Percentiles rank a stretch among this genome's conserved stretches.
phyloP scores from a whole-genome alignment of 2,113 vertebrate genomes.

The Diphyllodes magnificus region DNA sequence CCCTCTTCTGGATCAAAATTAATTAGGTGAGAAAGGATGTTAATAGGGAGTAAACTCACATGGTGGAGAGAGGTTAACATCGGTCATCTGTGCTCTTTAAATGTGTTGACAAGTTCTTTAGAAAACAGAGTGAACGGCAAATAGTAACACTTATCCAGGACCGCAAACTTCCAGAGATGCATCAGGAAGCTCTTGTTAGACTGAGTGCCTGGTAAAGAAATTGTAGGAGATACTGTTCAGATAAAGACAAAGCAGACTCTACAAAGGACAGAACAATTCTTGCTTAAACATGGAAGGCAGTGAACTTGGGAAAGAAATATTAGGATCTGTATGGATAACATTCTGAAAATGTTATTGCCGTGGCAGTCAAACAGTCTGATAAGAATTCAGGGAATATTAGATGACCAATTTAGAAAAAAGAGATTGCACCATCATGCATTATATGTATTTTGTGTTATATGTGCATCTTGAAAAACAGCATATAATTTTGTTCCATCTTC shows the following conservation, averaged over 20 bases:
- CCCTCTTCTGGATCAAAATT: not conserved
- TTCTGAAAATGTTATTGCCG: not conserved
- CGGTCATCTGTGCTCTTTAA: not conserved
- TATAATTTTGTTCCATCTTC: not conserved
- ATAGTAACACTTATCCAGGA: not conserved
- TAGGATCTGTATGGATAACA: not conserved
- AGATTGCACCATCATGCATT: not conserved
- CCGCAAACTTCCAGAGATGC: not conserved
- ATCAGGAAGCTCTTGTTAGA: not conserved
- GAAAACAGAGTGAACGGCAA: not conserved
- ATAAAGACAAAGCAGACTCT: not conserved
- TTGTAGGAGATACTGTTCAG: not conserved
- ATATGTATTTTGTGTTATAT: not conserved
- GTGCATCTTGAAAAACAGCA: not conserved
- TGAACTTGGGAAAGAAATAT: not conserved
- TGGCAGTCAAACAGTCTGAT: not conserved
- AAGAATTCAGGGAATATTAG: not conserved
- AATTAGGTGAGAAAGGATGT: not conserved
- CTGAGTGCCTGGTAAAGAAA: not conserved
- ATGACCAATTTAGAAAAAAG: not conserved
- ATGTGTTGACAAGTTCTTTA: not conserved
- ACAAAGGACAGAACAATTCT: not conserved
- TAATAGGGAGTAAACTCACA: not conserved
- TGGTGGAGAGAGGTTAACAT: not conserved
- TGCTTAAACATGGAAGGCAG: accelerated